phyloP scores from a whole-genome alignment of 92 coral and sea anemone genomes.

The Virgularia gustaviana region DNA sequence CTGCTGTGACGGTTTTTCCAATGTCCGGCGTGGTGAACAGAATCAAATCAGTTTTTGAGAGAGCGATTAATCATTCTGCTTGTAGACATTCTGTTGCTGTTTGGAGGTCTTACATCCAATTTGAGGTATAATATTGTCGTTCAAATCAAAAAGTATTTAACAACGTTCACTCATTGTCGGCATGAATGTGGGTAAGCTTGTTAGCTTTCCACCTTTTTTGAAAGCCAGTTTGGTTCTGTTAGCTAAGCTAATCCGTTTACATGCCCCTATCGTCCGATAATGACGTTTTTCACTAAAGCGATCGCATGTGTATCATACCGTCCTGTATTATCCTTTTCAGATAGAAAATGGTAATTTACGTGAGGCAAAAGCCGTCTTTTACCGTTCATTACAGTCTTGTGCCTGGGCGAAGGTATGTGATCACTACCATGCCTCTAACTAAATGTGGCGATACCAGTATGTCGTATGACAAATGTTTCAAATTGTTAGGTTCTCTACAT shows the following conservation, averaged over 20 bases:
- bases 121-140: too few relatives aligned
- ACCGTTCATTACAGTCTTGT: slow-evolving; percentile 86
- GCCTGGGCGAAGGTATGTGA: slow-evolving; percentile 94
- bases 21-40: slow-evolving; percentile 76
- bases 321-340: too few relatives aligned
- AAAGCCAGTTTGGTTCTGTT: too few relatives aligned
- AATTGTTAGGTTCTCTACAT: slow-evolving; percentile 66
- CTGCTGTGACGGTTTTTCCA: slow-evolving; percentile 61
- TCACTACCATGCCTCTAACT: not conserved
- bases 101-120: slow-evolving; percentile 90
- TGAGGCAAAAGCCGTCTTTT: slow-evolving; percentile 80
- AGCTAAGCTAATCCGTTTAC: too few relatives aligned
- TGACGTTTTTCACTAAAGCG: too few relatives aligned
- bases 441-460: not conserved
- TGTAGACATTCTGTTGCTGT: slow-evolving; percentile 80
- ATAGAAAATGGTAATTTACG: slow-evolving; percentile 59
- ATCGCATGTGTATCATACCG: too few relatives aligned
- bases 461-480: not conserved
- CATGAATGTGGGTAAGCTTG: too few relatives aligned
- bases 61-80: slow-evolving; percentile 58
- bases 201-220: too few relatives aligned
- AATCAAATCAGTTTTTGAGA: slow-evolving; percentile 80
- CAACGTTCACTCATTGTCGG: too few relatives aligned
- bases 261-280: too few relatives aligned
- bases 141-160: too few relatives aligned